phyloP scores from a whole-genome alignment of 2,888 invertebrate species.

The Osedax frankpressi region DNA sequence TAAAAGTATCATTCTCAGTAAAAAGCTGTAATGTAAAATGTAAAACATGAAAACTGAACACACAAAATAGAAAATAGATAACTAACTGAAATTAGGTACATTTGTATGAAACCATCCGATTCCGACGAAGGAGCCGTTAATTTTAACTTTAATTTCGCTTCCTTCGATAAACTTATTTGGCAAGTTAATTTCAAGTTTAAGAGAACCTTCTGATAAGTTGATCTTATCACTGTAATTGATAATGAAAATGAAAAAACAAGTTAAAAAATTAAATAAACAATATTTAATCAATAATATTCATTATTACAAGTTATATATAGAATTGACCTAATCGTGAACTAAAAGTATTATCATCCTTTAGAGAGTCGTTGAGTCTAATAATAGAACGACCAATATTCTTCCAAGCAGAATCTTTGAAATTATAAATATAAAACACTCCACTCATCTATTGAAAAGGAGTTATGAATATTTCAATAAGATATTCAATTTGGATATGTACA shows the following conservation, averaged over 20 bases:
- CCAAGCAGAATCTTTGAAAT: neutral
- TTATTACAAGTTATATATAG: too few relatives aligned
- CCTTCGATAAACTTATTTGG: neutral
- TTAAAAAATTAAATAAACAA: too few relatives aligned
- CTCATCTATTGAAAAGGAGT: neutral
- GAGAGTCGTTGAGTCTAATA: neutral
- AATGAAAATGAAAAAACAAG: too few relatives aligned
- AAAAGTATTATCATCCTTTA: neutral
- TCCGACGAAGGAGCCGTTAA: constrained; percentile 54
- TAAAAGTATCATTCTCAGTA: neutral
- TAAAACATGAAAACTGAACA: too few relatives aligned
- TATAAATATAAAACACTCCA: neutral
- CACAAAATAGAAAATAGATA: too few relatives aligned
- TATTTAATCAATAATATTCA: too few relatives aligned
- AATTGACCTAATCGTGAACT: neutral
- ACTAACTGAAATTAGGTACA: constrained; percentile 69
- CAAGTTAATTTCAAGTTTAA: neutral
- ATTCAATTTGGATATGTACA: neutral
- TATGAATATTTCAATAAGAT: neutral
- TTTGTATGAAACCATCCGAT: constrained; percentile 55
- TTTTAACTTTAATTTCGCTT: neutral
- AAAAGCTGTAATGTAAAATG: too few relatives aligned
- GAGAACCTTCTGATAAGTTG: neutral
- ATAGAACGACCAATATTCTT: neutral
- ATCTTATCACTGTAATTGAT: neutral